Base-by-base conservation (phyloP, 1,140 invertebrate genomes). In the Pteromalus puparum region DNA sequence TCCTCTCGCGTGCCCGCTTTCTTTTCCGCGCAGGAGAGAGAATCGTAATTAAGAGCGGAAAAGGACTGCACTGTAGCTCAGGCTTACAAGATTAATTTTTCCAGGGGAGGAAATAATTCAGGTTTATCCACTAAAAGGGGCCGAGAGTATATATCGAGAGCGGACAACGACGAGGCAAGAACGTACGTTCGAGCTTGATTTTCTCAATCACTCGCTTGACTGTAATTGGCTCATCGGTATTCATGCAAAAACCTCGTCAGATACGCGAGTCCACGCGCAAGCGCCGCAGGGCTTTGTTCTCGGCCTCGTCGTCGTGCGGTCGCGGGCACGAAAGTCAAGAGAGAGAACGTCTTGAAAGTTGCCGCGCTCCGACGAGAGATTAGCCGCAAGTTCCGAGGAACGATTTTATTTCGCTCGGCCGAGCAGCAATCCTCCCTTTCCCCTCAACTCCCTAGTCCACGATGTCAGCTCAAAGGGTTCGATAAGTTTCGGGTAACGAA, bases 211-310 rank as follows among this genome's bases (percentile, higher is more conserved):
- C 6, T 73, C 73, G 1, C 9, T 9, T 13, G n/a, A n/a, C n/a
- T 34, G 34, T 34, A 81, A 81, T 81, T 81, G 46, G 68, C 68
- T 46, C 48, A 2, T 81, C 73, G 3, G 46, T 81, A 81, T 81
- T 81, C 80, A 73, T 81, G 61, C 42, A 46, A 46, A 46, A 46
- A n/a, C n/a, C n/a, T n/a, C n/a, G n/a, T n/a, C n/a, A n/a, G n/a
- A n/a, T n/a, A n/a, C n/a, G n/a, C n/a, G n/a, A n/a, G n/a, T n/a
- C n/a, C n/a, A n/a, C n/a, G n/a, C n/a, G n/a, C n/a, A n/a, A n/a
- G n/a, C 1, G 42, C 9, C 9, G 9, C 12, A 1, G 42, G 7
- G 7, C 42, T 48, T 48, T 10, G 10, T 61, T n/a, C 53, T n/a
- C 18, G 5, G 53, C 53, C 21, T 61, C 53, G 21, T 61, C 53